Evolutionary conservation across 1,140 invertebrate species (phyloP).

Genomic region (Meloidogyne chitwoodi): DNA sequence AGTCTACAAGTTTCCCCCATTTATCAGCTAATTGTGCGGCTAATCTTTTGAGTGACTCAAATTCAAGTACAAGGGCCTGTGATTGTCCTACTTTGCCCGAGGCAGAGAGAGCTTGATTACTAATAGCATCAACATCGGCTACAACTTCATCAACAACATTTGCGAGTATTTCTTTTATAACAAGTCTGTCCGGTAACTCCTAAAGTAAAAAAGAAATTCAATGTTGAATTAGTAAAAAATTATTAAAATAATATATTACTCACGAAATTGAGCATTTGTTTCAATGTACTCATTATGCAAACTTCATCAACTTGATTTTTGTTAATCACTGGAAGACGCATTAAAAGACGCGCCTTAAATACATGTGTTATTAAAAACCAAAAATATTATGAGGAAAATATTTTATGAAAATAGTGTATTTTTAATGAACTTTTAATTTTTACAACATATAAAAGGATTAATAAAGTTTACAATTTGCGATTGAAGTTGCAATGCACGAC

Average conservation of each 20-base stretch:
- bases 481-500: constrained; percentile 8
- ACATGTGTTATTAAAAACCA: background rate
- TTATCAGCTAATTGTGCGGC: constrained; percentile 17
- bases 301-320: constrained; percentile 23
- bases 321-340: constrained; percentile 18
- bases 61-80: background rate
- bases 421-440: too few species aligned
- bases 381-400: background rate
- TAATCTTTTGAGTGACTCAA: constrained; percentile 4
- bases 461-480: constrained; percentile 6
- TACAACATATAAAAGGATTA: too few species aligned
- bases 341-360: constrained; percentile 5
- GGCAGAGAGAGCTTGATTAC: background rate
- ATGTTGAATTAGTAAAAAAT: background rate
- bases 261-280: constrained; percentile 3
- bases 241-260: background rate
- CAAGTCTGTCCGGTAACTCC: constrained; percentile 13
- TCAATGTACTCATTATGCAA: constrained; percentile 19
- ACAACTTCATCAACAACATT: constrained; percentile 4
- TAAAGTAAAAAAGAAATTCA: background rate
- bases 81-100: background rate
- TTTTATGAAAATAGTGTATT: too few species aligned
- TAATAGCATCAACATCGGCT: background rate
- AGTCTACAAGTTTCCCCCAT: constrained; percentile 17
- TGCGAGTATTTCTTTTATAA: background rate